Percentiles rank a stretch among this genome's conserved stretches.
These are phyloP conservation scores for Chydorus sphaericus DNA, from an alignment of 2,888 invertebrate genomes.

Conservation along the genomic window DNA sequence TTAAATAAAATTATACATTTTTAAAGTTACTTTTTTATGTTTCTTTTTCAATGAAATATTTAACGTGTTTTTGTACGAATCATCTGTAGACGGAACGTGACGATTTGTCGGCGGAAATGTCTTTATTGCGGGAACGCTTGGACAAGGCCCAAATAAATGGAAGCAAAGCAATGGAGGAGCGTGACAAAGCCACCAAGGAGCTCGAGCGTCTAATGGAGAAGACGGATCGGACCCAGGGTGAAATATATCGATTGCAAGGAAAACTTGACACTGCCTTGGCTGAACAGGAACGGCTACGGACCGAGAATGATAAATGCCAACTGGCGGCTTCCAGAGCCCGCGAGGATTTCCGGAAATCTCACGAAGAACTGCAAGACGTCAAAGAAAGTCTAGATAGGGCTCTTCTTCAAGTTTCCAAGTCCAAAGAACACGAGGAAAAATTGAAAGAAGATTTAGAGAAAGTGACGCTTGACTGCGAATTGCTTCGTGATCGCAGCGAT, in stretches of 20 bases:
- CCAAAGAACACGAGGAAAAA: slow-evolving; percentile 82
- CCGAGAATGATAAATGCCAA: slow-evolving; percentile 73
- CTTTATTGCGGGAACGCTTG: slow-evolving; percentile 73
- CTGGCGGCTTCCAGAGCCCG: slow-evolving; percentile 61
- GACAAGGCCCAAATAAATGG: slow-evolving; percentile 71
- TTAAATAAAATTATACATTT: not conserved
- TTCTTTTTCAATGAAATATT: not conserved
- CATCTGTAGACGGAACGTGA: slow-evolving; percentile 69
- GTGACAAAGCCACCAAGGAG: slow-evolving; percentile 75
- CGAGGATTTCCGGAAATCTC: slow-evolving; percentile 70
- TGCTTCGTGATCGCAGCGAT: slow-evolving; percentile 75
- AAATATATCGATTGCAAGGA: slow-evolving; percentile 73
- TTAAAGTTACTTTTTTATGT: not conserved
- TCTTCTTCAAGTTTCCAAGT: slow-evolving; percentile 64
- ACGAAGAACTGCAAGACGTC: slow-evolving; percentile 67
- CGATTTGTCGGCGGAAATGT: slow-evolving; percentile 67
- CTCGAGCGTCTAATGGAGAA: slow-evolving; percentile 84
- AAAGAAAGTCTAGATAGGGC: slow-evolving; percentile 83
- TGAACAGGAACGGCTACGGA: slow-evolving; percentile 68
- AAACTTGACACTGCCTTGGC: slow-evolving; percentile 75
- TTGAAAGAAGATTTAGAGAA: slow-evolving; percentile 40
- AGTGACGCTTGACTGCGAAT: slow-evolving; percentile 57
- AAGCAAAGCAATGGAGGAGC: slow-evolving; percentile 72
- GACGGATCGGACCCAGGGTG: slow-evolving; percentile 51
- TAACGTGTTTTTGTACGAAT: too few relatives aligned